Conservation (phyloP, 2,797 vertebrate genomes). For the Rhinichthys osculus region DNA sequence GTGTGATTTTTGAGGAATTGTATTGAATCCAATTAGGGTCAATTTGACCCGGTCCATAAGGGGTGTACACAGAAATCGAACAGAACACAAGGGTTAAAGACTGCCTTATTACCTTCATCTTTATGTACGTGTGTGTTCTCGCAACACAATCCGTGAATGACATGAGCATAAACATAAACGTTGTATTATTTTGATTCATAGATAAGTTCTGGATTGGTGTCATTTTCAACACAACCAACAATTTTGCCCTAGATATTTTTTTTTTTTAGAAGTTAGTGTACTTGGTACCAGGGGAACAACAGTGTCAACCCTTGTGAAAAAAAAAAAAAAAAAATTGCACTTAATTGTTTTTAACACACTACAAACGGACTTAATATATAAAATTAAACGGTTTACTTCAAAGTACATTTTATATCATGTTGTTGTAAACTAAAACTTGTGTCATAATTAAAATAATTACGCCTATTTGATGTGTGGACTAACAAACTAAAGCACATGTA, state of each 20-base stretch:
- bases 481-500: neutral
- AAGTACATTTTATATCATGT: too few species aligned
- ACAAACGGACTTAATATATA: too few species aligned
- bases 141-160: too few species aligned
- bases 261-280: neutral
- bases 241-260: neutral
- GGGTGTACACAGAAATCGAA: too few species aligned
- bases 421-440: neutral
- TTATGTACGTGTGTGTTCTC: too few species aligned
- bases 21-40: too few species aligned
- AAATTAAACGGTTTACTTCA: too few species aligned
- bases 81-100: too few species aligned
- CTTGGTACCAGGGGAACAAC: neutral
- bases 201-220: neutral
- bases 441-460: neutral
- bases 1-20: too few species aligned
- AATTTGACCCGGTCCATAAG: too few species aligned
- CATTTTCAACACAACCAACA: neutral
- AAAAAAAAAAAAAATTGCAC: neutral
- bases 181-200: neutral
- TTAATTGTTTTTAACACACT: neutral
- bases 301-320: neutral
- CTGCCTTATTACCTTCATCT: too few species aligned
- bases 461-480: neutral
- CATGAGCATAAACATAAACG: neutral